Percentiles rank a stretch among this genome's conserved stretches.
Conservation (phyloP, 2,888 invertebrate genomes). For the Dolichopus griseipennis region DNA sequence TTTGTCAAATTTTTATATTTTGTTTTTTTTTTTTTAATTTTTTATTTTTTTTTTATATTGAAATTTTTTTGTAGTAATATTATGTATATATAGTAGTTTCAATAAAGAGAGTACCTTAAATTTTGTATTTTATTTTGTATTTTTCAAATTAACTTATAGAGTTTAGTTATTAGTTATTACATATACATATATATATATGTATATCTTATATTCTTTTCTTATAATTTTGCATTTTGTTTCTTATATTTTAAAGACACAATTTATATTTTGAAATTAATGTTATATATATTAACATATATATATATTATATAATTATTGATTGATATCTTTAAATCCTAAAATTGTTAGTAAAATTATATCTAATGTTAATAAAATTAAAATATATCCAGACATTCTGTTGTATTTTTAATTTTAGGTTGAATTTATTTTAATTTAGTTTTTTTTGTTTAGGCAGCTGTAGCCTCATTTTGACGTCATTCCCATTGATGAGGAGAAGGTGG, state of each 20-base stretch:
- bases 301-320: background rate
- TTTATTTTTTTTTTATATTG: background rate
- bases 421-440: constrained; percentile 26
- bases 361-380: background rate
- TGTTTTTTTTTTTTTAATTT: background rate
- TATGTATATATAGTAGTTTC: background rate
- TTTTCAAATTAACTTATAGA: background rate
- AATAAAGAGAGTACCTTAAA: constrained; percentile 6
- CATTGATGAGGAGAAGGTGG: constrained; percentile 98
- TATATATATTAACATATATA: background rate
- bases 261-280: background rate
- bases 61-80: background rate
- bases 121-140: constrained; percentile 2
- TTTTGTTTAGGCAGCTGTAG: constrained; percentile 44
- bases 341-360: constrained; percentile 1
- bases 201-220: background rate
- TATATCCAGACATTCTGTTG: background rate
- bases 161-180: background rate
- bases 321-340: constrained; percentile 2
- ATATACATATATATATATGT: too few relatives aligned
- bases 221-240: background rate
- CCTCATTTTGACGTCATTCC: constrained; percentile 70
- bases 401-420: constrained; percentile 24
- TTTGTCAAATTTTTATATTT: background rate
- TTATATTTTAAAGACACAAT: background rate